These are phyloP conservation scores for Mallotus villosus DNA, from an alignment of 2,797 vertebrate genomes.

Conservation along the genomic window DNA sequence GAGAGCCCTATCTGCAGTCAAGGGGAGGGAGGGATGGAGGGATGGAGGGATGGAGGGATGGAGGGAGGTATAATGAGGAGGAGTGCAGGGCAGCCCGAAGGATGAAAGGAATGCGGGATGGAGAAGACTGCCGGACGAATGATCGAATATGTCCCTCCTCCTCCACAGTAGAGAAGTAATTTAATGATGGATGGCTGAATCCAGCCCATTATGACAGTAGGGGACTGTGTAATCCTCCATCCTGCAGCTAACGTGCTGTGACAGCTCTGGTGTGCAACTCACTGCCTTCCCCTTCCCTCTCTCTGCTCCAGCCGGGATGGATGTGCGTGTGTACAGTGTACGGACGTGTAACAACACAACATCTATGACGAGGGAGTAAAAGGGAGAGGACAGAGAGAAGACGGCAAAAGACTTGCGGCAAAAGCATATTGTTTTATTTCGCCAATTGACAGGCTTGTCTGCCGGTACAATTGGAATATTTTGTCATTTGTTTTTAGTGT, in stretches of 20 bases:
- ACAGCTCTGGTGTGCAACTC: conserved; percentile 54
- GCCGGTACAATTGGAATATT: no score
- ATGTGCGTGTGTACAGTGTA: conserved; percentile 4
- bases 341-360: no score
- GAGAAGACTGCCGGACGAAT: neutral
- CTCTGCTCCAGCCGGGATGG: conserved; percentile 32
- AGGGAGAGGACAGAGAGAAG: no score
- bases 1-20: conserved; percentile 45
- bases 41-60: conserved; percentile 45
- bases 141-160: no score
- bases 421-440: no score
- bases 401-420: no score
- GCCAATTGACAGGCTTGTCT: no score
- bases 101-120: conserved; percentile 42
- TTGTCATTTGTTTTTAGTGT: no score
- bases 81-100: conserved; percentile 53
- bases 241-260: conserved; percentile 54
- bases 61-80: conserved; percentile 43
- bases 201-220: conserved; percentile 51
- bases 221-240: conserved; percentile 55
- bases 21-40: conserved; percentile 35
- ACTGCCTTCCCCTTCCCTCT: conserved; percentile 37
- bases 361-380: no score
- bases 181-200: conserved; percentile 45
- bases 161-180: conserved; percentile 23